These are phyloP conservation scores for Sebastes trivittatus DNA, from an alignment of 2,797 vertebrate species.

Conservation along the genomic window DNA sequence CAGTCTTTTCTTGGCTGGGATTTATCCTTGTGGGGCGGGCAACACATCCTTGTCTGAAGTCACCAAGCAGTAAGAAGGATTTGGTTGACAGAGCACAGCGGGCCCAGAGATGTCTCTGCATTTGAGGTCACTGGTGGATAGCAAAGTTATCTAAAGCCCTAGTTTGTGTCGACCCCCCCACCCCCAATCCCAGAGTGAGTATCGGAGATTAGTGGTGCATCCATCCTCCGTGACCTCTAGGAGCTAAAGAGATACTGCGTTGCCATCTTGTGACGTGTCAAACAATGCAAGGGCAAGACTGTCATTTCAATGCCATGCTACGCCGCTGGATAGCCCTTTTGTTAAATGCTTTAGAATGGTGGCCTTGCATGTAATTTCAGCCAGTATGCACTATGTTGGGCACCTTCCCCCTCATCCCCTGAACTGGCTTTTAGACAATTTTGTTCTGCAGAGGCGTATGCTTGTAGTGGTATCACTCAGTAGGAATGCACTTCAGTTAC, in stretches of 20 bases:
- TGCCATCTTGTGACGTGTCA: conserved; percentile 79
- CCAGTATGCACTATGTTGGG: conserved; percentile 52
- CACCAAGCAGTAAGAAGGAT: conserved; percentile 74
- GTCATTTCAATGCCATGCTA: conserved; percentile 81
- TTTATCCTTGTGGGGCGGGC: conserved; percentile 74
- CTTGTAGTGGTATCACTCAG: neutral
- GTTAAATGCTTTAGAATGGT: conserved; percentile 70
- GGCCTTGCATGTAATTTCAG: conserved; percentile 66
- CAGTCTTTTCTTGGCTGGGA: conserved; percentile 69
- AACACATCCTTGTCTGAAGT: conserved; percentile 75
- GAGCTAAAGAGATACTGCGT: conserved; percentile 74
- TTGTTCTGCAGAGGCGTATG: conserved; percentile 5
- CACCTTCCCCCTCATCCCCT: neutral
- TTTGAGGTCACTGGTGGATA: conserved; percentile 81
- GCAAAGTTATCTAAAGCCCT: conserved; percentile 80
- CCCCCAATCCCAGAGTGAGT: conserved; percentile 60
- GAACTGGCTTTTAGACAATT: neutral
- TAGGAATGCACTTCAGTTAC: neutral
- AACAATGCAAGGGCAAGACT: conserved; percentile 83
- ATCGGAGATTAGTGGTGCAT: conserved; percentile 79
- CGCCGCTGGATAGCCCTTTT: conserved; percentile 70
- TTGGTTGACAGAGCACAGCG: conserved; percentile 79
- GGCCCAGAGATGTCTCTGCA: conserved; percentile 59
- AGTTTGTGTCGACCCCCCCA: conserved; percentile 62
- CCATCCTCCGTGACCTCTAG: conserved; percentile 76